phyloP scores from a whole-genome alignment of 2,797 vertebrate genomes.

The Gymnothorax javanicus region DNA sequence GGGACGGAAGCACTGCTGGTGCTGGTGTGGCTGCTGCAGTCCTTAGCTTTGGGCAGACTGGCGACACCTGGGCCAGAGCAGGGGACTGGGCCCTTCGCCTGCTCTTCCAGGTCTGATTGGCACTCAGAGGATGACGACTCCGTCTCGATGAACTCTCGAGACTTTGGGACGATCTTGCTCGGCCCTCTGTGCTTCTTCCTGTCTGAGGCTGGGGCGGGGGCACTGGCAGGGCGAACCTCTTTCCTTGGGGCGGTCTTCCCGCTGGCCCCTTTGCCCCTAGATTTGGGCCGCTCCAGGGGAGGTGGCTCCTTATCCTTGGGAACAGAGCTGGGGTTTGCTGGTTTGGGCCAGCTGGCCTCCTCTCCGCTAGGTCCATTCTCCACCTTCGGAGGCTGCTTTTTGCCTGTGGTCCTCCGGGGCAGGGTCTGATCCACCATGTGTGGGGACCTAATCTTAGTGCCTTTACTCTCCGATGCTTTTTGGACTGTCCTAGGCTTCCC shows the following conservation, averaged over 20 bases:
- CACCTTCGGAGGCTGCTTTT: constrained; percentile 90
- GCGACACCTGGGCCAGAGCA: constrained; percentile 60
- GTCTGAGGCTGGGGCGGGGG: constrained; percentile 66
- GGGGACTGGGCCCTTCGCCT: constrained; percentile 74
- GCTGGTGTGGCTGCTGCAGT: constrained; percentile 75
- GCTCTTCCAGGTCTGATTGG: constrained; percentile 89
- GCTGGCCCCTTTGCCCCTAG: constrained; percentile 78
- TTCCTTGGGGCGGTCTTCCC: constrained; percentile 92
- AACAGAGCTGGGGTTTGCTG: constrained; percentile 78
- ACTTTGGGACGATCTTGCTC: constrained; percentile 89
- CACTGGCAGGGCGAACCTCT: constrained; percentile 77
- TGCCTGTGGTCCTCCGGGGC: constrained; percentile 84
- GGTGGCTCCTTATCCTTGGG: constrained; percentile 90
- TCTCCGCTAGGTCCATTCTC: constrained; percentile 84
- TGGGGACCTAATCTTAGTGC: constrained; percentile 86
- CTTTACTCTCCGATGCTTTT: constrained; percentile 85
- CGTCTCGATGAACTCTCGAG: constrained; percentile 96
- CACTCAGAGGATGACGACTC: constrained; percentile 94
- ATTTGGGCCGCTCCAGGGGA: constrained; percentile 79
- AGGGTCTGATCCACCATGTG: constrained; percentile 76
- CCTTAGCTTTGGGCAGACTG: constrained; percentile 69
- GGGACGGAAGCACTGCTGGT: constrained; percentile 78
- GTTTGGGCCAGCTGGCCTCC: constrained; percentile 85
- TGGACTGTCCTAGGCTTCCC: constrained; percentile 83
- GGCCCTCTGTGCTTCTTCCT: constrained; percentile 92